These are phyloP conservation scores for Ganaspis brasiliensis DNA, from an alignment of 2,888 invertebrate species.

Conservation along the genomic window DNA sequence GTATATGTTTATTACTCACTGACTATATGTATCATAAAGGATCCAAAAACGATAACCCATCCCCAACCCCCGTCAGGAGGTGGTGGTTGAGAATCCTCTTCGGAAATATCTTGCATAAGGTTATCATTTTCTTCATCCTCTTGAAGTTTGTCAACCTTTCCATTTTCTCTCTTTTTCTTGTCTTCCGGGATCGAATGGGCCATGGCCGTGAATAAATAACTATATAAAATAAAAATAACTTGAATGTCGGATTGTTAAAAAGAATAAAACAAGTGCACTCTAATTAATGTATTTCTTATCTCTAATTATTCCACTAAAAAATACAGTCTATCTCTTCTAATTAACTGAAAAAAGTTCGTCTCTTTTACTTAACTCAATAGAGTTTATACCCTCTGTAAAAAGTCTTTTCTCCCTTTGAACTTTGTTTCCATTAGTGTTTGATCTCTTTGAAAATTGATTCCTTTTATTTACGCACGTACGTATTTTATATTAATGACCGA, in stretches of 20 bases:
- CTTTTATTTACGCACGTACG: too few relatives aligned
- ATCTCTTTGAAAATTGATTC: too few relatives aligned
- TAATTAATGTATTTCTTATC: constrained; percentile 8
- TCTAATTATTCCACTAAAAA: constrained; percentile 4
- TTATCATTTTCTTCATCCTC: constrained; percentile 51
- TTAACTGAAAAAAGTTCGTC: too few relatives aligned
- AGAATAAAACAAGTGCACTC: neutral
- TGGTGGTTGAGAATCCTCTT: constrained; percentile 77
- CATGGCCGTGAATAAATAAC: constrained; percentile 59
- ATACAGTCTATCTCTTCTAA: too few relatives aligned
- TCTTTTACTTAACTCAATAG: too few relatives aligned
- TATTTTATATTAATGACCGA: too few relatives aligned
- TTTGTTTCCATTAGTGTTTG: too few relatives aligned
- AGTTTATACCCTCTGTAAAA: too few relatives aligned
- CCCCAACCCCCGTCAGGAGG: constrained; percentile 98
- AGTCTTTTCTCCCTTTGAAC: too few relatives aligned
- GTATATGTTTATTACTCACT: constrained; percentile 85
- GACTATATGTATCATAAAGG: constrained; percentile 97
- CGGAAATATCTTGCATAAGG: constrained; percentile 4
- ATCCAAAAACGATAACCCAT: constrained; percentile 96
- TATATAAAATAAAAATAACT: neutral
- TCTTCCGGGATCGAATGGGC: constrained; percentile 63
- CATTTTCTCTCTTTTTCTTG: constrained; percentile 57
- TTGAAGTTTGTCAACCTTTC: constrained; percentile 53
- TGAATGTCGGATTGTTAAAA: neutral